Evolutionary conservation across 2,113 vertebrate genomes (phyloP), one percentile per base, ranked within the genome.

Genomic region (Turnix velox): DNA sequence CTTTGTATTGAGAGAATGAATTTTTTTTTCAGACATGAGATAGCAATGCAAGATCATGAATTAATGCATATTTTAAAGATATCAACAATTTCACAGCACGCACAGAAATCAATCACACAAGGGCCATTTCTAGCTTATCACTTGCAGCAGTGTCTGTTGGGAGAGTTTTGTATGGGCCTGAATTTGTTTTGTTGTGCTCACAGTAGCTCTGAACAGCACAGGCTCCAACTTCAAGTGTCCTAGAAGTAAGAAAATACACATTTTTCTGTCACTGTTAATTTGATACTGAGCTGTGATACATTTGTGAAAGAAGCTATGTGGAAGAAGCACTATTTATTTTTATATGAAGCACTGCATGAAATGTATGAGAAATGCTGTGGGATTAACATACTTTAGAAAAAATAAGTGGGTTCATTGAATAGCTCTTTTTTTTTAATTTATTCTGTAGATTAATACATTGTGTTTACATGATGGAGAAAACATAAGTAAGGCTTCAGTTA

Each of bases 341-440:
- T 77, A 2, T 62, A 54, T 35, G 45, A 67, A 10, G 5, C 55
- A 23, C 16, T 65, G 30, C 30, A 84, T 73, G 19, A 91, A 75
- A 81, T 49, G 18, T 7, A 16, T 30, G 31, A 91, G 31, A 58
- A 90, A 59, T 84, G 28, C 51, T 52, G 18, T 40, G 35, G 22
- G 11, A 9, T 54, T 78, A 86, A 48, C 28, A 73, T n/a, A 45
- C 14, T 78, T 45, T 7, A 5, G 25, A 57, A 43, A 52, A 54
- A 85, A n/a, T 3, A 18, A 6, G n/a, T 8, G 10, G 14, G 15
- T 59, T 81, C 62, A 45, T 11, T 35, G 33, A 74, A 23, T 58
- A 51, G 37, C 14, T 28, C 2, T 12, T 17, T 8, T 25, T 7
- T 24, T 5, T 20, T 3, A 5, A 10, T 4, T 4, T 1, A 3